Conservation (phyloP, 2,888 invertebrate genomes). For the Leucophenga maculata region DNA sequence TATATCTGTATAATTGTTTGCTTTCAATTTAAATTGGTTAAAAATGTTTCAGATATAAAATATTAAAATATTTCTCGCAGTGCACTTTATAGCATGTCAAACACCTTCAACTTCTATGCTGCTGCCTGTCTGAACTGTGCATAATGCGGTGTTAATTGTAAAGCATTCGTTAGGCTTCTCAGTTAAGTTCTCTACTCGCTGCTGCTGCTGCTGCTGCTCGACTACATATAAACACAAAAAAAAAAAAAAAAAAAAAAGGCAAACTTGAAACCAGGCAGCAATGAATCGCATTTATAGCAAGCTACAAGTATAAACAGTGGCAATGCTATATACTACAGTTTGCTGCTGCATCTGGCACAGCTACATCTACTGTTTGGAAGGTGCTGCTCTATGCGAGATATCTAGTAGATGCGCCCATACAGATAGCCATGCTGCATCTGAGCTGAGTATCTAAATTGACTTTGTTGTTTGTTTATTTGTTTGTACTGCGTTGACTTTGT, state of each 20-base stretch:
- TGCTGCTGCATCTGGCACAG: conserved; percentile 3
- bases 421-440: conserved; percentile 47
- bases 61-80: too few relatives aligned
- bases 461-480: too few relatives aligned
- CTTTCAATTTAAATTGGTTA: too few relatives aligned
- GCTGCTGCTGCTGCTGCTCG: background rate
- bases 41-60: too few relatives aligned
- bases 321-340: background rate
- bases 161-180: conserved; percentile 50
- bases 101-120: too few relatives aligned
- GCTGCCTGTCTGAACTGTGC: conserved; percentile 8
- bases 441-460: too few relatives aligned
- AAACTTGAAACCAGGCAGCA: background rate
- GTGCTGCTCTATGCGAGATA: too few relatives aligned
- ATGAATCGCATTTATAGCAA: background rate
- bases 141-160: conserved; percentile 47
- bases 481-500: too few relatives aligned
- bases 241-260: too few relatives aligned
- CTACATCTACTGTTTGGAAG: too few relatives aligned
- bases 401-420: conserved; percentile 36
- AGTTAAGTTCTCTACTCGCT: background rate
- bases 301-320: conserved; percentile 3
- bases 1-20: too few relatives aligned
- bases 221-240: background rate
- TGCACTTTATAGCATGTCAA: too few relatives aligned